Percentiles rank a stretch among this genome's conserved stretches.
phyloP scores from a whole-genome alignment of 1,140 invertebrate species.

The Physella acuta region DNA sequence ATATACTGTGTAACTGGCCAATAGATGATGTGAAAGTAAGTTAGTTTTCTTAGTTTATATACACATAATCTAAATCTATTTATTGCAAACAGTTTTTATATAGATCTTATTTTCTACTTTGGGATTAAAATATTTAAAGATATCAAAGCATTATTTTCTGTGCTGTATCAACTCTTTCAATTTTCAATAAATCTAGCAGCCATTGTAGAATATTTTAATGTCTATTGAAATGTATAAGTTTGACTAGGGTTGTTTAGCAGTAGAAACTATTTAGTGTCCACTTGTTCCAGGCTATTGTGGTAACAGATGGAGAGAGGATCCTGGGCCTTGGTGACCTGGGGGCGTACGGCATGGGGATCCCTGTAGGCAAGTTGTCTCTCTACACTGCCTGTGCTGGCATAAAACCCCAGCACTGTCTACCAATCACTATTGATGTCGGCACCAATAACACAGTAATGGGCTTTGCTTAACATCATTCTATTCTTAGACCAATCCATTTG shows the following conservation, averaged over 20 bases:
- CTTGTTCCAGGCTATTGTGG: constrained; percentile 66
- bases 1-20: constrained; percentile 75
- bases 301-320: constrained; percentile 59
- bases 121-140: too few species aligned
- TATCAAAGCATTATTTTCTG: too few species aligned
- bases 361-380: constrained; percentile 57
- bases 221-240: too few species aligned
- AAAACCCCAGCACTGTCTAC: constrained; percentile 51
- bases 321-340: constrained; percentile 59
- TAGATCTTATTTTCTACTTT: too few species aligned
- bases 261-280: too few species aligned
- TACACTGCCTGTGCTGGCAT: constrained; percentile 59
- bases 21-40: constrained; percentile 77
- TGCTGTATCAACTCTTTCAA: too few species aligned
- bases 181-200: too few species aligned
- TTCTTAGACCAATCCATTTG: too few species aligned
- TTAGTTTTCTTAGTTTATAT: neutral
- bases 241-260: too few species aligned
- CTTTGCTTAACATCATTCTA: neutral
- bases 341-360: constrained; percentile 60
- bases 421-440: constrained; percentile 57
- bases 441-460: constrained; percentile 55
- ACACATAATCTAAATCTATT: too few species aligned
- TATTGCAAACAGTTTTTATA: too few species aligned
- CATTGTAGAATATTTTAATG: too few species aligned